A percentile compares a stretch with the other conserved stretches of the same genome.
Conservation (phyloP, 2,113 vertebrate genomes). For the Cryptotis parvus region DNA sequence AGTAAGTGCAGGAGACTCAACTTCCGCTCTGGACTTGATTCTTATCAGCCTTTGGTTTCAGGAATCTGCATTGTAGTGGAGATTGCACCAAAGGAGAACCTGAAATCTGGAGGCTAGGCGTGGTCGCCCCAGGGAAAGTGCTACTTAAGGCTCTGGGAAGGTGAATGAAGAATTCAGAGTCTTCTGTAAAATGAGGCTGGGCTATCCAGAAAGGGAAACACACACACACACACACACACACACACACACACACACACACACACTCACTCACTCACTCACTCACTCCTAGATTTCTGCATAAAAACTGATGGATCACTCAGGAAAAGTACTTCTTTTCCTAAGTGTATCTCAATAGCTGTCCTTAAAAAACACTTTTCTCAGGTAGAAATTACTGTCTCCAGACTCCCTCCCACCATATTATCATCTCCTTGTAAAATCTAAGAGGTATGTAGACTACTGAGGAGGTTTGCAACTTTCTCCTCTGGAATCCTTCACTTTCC, state of each 20-base stretch:
- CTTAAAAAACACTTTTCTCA: slow-evolving; percentile 5
- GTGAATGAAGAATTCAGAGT: neutral
- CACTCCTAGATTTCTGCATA: slow-evolving; percentile 40
- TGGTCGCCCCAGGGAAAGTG: neutral
- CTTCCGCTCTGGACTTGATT: neutral
- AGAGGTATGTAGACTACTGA: neutral
- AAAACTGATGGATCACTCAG: slow-evolving; percentile 5
- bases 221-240: neutral
- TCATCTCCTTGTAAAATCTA: neutral
- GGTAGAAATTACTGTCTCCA: slow-evolving; percentile 13
- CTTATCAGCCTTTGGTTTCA: slow-evolving; percentile 11
- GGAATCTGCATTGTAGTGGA: slow-evolving; percentile 38
- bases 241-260: too few species aligned
- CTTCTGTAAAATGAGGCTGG: slow-evolving; percentile 34
- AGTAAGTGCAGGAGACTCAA: slow-evolving; percentile 42
- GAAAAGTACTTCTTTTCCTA: slow-evolving; percentile 11
- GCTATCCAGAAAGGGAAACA: neutral
- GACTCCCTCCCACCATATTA: neutral
- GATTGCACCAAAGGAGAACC: slow-evolving; percentile 42
- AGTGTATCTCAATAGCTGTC: neutral
- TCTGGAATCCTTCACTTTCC: neutral
- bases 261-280: too few species aligned
- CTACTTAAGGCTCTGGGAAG: slow-evolving; percentile 24
- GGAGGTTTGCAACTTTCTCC: neutral
- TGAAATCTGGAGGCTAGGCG: slow-evolving; percentile 12